Evolutionary conservation across 2,888 invertebrate genomes (phyloP).

Genomic region (Ramazzottius varieornatus): DNA sequence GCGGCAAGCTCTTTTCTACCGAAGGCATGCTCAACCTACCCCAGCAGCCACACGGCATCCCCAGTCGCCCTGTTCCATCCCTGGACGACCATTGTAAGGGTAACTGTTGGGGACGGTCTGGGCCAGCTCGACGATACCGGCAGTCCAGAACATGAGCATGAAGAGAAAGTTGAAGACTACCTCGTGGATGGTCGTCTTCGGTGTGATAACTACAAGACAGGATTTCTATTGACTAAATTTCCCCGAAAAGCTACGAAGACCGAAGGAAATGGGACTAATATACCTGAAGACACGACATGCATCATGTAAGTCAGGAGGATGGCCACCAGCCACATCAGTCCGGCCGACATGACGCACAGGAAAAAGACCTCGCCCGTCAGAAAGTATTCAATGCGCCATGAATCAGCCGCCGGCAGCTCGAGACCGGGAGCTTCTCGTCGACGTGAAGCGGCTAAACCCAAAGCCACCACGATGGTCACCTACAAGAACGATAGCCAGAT

Average conservation of each 20-base stretch:
- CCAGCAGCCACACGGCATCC: constrained; percentile 1
- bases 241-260: too few relatives aligned
- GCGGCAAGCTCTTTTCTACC: background rate
- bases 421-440: background rate
- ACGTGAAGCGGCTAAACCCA: background rate
- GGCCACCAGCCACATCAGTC: background rate
- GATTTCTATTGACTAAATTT: too few relatives aligned
- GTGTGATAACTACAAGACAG: background rate
- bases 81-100: background rate
- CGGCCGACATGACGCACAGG: background rate
- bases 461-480: background rate
- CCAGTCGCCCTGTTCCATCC: background rate
- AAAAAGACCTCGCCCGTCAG: background rate
- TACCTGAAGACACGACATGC: background rate
- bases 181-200: constrained; percentile 2
- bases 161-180: constrained; percentile 2
- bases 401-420: background rate
- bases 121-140: constrained; percentile 3
- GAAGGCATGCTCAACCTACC: background rate
- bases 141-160: constrained; percentile 3
- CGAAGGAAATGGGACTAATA: too few relatives aligned
- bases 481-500: background rate
- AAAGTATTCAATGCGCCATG: background rate
- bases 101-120: background rate
- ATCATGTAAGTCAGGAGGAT: background rate